Conservation (phyloP, 2,797 vertebrate genomes). For the Orestias chungarensis region DNA sequence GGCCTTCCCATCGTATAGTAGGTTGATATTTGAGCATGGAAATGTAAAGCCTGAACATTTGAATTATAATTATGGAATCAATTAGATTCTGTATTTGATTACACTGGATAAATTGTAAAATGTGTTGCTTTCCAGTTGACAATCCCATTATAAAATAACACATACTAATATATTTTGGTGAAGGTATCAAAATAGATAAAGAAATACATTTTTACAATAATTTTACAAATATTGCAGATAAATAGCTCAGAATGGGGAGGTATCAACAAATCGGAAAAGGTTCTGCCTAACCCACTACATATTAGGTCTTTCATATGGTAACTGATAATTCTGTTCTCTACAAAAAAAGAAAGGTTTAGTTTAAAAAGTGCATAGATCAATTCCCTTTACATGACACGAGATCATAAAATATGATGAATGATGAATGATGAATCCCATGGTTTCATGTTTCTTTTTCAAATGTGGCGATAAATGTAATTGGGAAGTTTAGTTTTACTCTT, state of each 20-base stretch:
- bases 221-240: no score
- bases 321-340: neutral
- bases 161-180: neutral
- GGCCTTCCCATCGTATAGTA: no score
- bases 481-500: neutral
- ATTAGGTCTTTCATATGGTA: neutral
- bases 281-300: neutral
- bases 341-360: neutral
- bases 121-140: neutral
- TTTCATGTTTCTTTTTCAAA: neutral
- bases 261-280: no score
- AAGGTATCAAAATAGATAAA: neutral
- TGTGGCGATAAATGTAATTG: neutral
- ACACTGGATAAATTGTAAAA: neutral
- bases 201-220: no score
- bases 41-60: neutral
- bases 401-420: neutral
- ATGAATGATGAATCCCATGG: neutral
- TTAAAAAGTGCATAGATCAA: neutral
- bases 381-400: neutral
- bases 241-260: no score
- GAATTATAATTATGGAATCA: neutral
- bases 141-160: neutral
- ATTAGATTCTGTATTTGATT: neutral
- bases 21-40: constrained; percentile 43